Conservation (phyloP, 1,140 invertebrate species). For the Hormaphis cornu region DNA sequence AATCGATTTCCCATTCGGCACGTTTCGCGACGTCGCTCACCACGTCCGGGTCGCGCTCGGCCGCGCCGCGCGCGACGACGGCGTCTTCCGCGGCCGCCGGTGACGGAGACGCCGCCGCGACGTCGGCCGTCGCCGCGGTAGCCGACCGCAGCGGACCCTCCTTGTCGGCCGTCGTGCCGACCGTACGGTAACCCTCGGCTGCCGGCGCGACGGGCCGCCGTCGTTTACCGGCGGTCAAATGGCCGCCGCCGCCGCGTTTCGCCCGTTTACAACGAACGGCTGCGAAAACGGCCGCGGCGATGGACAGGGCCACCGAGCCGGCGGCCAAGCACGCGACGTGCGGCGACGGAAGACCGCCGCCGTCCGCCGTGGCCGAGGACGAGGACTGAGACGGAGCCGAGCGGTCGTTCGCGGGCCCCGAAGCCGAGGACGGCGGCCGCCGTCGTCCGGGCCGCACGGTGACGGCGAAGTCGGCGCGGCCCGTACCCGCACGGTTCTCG, state of each 20-base stretch:
- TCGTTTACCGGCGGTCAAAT: slow-evolving; percentile 42
- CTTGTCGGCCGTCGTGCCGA: slow-evolving; percentile 34
- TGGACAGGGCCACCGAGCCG: slow-evolving; percentile 33
- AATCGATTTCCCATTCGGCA: slow-evolving; percentile 9
- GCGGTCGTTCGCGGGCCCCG: slow-evolving; percentile 54
- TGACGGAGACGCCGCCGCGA: slow-evolving; percentile 39
- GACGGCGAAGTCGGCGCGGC: slow-evolving; percentile 66
- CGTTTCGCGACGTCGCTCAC: slow-evolving; percentile 53
- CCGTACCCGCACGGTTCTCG: slow-evolving; percentile 67
- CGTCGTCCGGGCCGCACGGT: slow-evolving; percentile 59
- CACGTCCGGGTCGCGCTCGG: slow-evolving; percentile 63
- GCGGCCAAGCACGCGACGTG: slow-evolving; percentile 36
- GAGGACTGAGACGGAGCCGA: slow-evolving; percentile 35
- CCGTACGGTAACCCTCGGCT: slow-evolving; percentile 30
- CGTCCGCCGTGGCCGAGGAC: slow-evolving; percentile 34
- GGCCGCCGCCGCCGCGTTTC: slow-evolving; percentile 34
- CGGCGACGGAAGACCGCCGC: slow-evolving; percentile 40
- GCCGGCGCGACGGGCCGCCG: slow-evolving; percentile 39
- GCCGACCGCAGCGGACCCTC: slow-evolving; percentile 36
- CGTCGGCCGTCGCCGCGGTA: slow-evolving; percentile 36
- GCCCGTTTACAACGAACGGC: slow-evolving; percentile 42
- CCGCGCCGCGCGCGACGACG: slow-evolving; percentile 45
- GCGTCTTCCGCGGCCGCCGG: slow-evolving; percentile 39
- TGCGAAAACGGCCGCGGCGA: neutral
- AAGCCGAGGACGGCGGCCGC: slow-evolving; percentile 54